phyloP scores from a whole-genome alignment of 2,797 vertebrate genomes.

The Scyliorhinus canicula region DNA sequence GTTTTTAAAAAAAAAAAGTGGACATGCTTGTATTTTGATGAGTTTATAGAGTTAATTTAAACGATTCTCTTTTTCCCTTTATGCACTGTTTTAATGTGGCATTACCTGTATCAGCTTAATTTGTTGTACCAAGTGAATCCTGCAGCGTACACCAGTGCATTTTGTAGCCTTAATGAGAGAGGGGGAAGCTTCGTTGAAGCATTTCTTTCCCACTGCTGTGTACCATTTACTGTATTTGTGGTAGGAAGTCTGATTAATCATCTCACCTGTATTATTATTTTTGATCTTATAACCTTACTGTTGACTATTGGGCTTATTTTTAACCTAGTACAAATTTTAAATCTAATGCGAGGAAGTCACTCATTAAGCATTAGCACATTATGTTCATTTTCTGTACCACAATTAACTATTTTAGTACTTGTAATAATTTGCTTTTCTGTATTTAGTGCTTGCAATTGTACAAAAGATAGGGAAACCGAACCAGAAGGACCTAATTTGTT shows the following conservation, averaged over 20 bases:
- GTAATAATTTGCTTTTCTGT: conserved; percentile 64
- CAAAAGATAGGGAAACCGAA: conserved; percentile 58
- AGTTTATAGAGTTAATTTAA: conserved; percentile 56
- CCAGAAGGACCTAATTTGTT: conserved; percentile 54
- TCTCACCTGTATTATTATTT: conserved; percentile 62
- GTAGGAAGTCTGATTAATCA: conserved; percentile 58
- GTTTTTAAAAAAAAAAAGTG: conserved; percentile 55
- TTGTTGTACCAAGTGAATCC: conserved; percentile 45
- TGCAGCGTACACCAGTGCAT: conserved; percentile 59
- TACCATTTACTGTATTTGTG: conserved; percentile 52
- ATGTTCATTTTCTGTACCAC: conserved; percentile 47
- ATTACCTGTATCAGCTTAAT: conserved; percentile 49
- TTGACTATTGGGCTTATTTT: conserved; percentile 62
- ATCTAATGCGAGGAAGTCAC: conserved; percentile 46
- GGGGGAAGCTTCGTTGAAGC: conserved; percentile 57
- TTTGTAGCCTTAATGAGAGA: conserved; percentile 68
- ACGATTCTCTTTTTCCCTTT: conserved; percentile 47
- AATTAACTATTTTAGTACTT: conserved; percentile 59
- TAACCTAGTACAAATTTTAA: conserved; percentile 52
- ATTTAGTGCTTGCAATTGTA: conserved; percentile 68
- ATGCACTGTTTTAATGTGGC: conserved; percentile 50
- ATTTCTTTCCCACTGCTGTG: conserved; percentile 58
- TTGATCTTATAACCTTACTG: conserved; percentile 60
- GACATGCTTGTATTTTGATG: conserved; percentile 70
- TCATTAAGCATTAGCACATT: conserved; percentile 24